A percentile compares a stretch with the other conserved stretches of the same genome.
Conservation (phyloP, 2,888 invertebrate genomes). For the Drosophila siamana region DNA sequence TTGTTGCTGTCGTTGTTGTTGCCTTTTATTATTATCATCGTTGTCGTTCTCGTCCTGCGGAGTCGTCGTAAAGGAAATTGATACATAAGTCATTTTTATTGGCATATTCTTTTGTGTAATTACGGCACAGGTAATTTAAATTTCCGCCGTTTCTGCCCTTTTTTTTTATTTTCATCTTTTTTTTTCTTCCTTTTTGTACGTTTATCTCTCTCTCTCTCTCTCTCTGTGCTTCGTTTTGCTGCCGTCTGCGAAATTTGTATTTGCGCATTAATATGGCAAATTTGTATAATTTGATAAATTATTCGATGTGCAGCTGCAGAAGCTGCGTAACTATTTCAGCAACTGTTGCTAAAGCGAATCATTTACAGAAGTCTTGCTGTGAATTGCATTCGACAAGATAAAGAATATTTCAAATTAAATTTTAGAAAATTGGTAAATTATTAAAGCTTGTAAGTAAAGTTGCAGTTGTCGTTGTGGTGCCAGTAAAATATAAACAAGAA, state of each 20-base stretch:
- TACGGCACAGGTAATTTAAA: conserved; percentile 78
- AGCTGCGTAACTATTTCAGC: neutral
- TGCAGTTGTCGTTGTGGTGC: too few species aligned
- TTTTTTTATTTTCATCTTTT: conserved; percentile 19
- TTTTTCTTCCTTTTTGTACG: neutral
- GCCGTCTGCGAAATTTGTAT: conserved; percentile 18
- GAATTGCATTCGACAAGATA: too few species aligned
- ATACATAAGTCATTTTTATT: conserved; percentile 83
- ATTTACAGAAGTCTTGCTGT: too few species aligned
- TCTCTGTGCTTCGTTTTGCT: conserved; percentile 1
- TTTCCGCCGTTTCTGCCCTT: conserved; percentile 54
- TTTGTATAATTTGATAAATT: conserved; percentile 19
- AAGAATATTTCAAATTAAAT: too few species aligned
- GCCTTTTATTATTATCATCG: conserved; percentile 75
- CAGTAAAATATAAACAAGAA: too few species aligned
- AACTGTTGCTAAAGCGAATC: too few species aligned
- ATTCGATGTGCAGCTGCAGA: neutral
- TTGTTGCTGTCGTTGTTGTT: conserved; percentile 30
- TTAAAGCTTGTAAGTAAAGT: too few species aligned
- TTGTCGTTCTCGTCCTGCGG: conserved; percentile 54
- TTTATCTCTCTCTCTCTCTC: neutral
- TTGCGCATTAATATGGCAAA: neutral
- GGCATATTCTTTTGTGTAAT: conserved; percentile 81
- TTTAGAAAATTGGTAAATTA: too few species aligned
- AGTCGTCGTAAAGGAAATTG: conserved; percentile 79